A percentile compares a stretch with the other conserved stretches of the same genome.
Evolutionary conservation across 1,140 invertebrate genomes (phyloP).

Genomic region (Phymorhynchus buccinoides): DNA sequence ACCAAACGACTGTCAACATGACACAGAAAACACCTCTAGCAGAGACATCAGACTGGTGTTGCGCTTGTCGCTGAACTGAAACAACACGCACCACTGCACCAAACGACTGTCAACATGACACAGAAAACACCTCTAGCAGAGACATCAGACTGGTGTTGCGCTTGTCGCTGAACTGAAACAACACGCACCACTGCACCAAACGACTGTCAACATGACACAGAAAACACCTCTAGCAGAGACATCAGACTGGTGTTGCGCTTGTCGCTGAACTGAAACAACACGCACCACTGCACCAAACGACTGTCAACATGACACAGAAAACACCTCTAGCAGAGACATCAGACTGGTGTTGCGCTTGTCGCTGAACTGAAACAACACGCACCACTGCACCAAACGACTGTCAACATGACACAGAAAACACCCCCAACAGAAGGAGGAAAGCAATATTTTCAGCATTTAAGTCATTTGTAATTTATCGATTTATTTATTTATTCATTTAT

Average conservation of each 20-base stretch:
- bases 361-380: constrained; percentile 43
- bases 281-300: neutral
- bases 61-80: constrained; percentile 54
- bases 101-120: no score
- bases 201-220: neutral
- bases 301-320: no score
- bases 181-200: neutral
- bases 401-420: no score
- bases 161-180: constrained; percentile 51
- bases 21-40: neutral
- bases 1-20: neutral
- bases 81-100: neutral
- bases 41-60: no score
- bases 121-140: no score
- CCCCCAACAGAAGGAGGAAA: no score
- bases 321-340: constrained; percentile 28
- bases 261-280: constrained; percentile 46
- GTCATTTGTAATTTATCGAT: no score
- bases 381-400: neutral
- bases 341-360: no score
- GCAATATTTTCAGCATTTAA: no score
- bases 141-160: no score
- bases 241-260: no score
- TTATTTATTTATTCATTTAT: no score
- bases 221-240: constrained; percentile 12